These are phyloP conservation scores for Burhinus oedicnemus DNA, from an alignment of 2,113 vertebrate species.

Conservation along the genomic window DNA sequence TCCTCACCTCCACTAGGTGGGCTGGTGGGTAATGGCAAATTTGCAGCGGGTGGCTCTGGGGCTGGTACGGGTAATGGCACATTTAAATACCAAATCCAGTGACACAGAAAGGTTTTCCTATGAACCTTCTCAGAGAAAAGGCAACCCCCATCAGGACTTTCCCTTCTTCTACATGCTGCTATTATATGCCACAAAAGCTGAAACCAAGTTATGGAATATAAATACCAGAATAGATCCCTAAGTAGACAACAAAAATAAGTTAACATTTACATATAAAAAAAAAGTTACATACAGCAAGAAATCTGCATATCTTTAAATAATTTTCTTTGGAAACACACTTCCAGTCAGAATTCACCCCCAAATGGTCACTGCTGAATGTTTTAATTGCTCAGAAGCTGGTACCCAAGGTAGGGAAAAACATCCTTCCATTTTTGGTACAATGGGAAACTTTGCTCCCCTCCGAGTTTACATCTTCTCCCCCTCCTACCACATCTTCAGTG, in stretches of 20 bases:
- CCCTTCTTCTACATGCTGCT: not conserved
- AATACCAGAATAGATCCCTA: constrained; percentile 21
- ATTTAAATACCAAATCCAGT: not conserved
- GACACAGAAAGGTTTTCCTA: not conserved
- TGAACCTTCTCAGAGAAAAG: not conserved
- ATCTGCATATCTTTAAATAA: constrained; percentile 53
- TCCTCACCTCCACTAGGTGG: not conserved
- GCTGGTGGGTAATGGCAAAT: not conserved
- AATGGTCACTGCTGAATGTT: not conserved
- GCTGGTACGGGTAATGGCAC: not conserved
- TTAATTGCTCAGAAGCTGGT: not conserved
- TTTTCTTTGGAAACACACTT: constrained; percentile 61
- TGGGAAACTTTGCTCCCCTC: not conserved
- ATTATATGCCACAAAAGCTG: not conserved
- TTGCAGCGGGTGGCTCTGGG: not conserved
- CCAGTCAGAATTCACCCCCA: not conserved
- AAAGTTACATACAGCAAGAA: constrained; percentile 61
- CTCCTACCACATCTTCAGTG: not conserved
- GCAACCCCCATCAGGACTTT: not conserved
- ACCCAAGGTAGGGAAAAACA: not conserved
- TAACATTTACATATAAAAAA: constrained; percentile 51
- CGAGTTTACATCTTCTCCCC: not conserved
- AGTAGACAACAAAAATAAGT: constrained; percentile 66
- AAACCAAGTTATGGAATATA: not conserved
- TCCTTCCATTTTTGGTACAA: not conserved